These are phyloP conservation scores for Tanypteryx hageni DNA, from an alignment of 2,888 invertebrate species.

Conservation along the genomic window DNA sequence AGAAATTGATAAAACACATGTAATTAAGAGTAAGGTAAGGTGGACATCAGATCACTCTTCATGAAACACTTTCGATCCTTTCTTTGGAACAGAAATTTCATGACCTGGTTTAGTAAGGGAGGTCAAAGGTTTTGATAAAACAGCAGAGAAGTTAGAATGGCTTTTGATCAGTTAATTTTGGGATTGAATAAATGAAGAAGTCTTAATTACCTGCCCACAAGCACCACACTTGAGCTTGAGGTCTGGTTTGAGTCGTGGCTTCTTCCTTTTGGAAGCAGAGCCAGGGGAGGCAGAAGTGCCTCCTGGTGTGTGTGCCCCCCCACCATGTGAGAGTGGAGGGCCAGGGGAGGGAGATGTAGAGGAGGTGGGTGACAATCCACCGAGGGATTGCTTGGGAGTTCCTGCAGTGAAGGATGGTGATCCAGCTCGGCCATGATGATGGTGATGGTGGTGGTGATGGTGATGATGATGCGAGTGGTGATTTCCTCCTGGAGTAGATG, in stretches of 20 bases:
- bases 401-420: slow-evolving; percentile 71
- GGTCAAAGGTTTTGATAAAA: too few relatives aligned
- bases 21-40: too few relatives aligned
- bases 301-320: neutral
- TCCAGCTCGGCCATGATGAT: slow-evolving; percentile 65
- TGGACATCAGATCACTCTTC: too few relatives aligned
- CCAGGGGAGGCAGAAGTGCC: slow-evolving; percentile 69
- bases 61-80: too few relatives aligned
- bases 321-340: neutral
- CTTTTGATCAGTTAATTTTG: too few relatives aligned
- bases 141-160: too few relatives aligned
- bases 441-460: slow-evolving; percentile 65
- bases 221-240: slow-evolving; percentile 97
- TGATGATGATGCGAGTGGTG: slow-evolving; percentile 56
- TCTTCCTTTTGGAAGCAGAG: slow-evolving; percentile 81
- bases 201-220: slow-evolving; percentile 89
- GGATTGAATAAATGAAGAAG: too few relatives aligned
- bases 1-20: too few relatives aligned
- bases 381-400: slow-evolving; percentile 67
- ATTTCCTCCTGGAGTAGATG: slow-evolving; percentile 42
- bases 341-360: slow-evolving; percentile 7
- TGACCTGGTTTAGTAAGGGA: too few relatives aligned
- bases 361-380: slow-evolving; percentile 34
- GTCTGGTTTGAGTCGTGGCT: slow-evolving; percentile 90
- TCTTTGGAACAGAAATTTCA: too few relatives aligned